These are phyloP conservation scores for Orchestes rusci DNA, from an alignment of 2,888 invertebrate species.

Conservation along the genomic window DNA sequence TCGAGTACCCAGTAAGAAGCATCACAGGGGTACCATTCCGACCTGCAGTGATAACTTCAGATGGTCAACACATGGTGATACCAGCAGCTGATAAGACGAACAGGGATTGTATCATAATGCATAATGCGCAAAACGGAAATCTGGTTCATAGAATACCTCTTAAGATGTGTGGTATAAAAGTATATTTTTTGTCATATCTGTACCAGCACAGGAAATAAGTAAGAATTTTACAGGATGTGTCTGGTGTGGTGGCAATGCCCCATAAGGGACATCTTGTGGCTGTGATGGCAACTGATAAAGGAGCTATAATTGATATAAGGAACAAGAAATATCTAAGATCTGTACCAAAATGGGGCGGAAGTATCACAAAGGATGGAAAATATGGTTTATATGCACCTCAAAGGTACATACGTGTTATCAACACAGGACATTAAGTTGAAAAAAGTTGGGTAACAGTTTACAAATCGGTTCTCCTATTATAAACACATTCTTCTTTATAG, in stretches of 20 bases:
- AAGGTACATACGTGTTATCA: slow-evolving; percentile 43
- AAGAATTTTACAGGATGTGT: slow-evolving; percentile 65
- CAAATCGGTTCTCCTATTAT: no score
- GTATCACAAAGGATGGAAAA: slow-evolving; percentile 79
- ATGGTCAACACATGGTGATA: slow-evolving; percentile 69
- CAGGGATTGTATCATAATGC: slow-evolving; percentile 75
- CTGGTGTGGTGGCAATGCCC: slow-evolving; percentile 70
- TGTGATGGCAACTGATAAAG: slow-evolving; percentile 84
- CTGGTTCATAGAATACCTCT: slow-evolving; percentile 47
- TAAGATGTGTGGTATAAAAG: slow-evolving; percentile 51
- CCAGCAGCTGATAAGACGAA: slow-evolving; percentile 74
- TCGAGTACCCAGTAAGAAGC: slow-evolving; percentile 74
- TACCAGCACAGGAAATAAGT: no score
- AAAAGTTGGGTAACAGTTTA: no score
- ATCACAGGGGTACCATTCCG: slow-evolving; percentile 64
- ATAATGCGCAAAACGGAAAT: slow-evolving; percentile 74
- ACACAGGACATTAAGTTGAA: not conserved
- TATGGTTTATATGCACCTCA: slow-evolving; percentile 88
- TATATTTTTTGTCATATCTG: no score
- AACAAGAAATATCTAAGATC: slow-evolving; percentile 81
- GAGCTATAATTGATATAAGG: slow-evolving; percentile 82
- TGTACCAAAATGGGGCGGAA: slow-evolving; percentile 88
- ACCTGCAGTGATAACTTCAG: slow-evolving; percentile 72
- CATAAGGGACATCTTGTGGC: slow-evolving; percentile 81
- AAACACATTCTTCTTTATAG: no score